These are phyloP conservation scores for Lepidurus arcticus DNA, from an alignment of 1,140 invertebrate genomes.

Conservation along the genomic window DNA sequence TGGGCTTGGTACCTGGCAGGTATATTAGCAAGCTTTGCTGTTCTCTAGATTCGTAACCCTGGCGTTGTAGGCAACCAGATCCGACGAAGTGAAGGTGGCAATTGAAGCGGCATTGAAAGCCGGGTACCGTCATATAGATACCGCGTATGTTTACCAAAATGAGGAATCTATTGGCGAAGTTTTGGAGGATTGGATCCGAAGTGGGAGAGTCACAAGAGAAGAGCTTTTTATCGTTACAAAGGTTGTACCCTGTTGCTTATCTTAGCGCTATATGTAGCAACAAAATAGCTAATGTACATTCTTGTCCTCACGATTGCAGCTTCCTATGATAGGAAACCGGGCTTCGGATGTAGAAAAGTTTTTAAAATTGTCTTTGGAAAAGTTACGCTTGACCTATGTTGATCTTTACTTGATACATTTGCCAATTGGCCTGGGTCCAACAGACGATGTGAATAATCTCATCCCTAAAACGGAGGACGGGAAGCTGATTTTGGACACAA, in stretches of 20 bases:
- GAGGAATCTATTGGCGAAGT: constrained; percentile 70
- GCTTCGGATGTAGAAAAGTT: constrained; percentile 64
- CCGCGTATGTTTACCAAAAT: constrained; percentile 73
- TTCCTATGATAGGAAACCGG: constrained; percentile 42
- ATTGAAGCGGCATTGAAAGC: constrained; percentile 56
- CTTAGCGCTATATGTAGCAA: not conserved
- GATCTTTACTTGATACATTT: constrained; percentile 60
- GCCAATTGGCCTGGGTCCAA: constrained; percentile 42
- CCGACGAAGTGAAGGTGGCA: constrained; percentile 62
- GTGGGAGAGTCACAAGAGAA: constrained; percentile 61
- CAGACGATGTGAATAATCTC: constrained; percentile 35
- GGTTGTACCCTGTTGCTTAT: constrained; percentile 44
- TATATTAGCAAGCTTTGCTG: constrained; percentile 1
- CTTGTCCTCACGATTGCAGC: constrained; percentile 36
- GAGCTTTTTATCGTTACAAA: constrained; percentile 79
- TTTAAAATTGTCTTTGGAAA: constrained; percentile 62
- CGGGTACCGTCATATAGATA: constrained; percentile 74
- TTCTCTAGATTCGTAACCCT: not conserved
- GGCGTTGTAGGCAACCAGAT: constrained; percentile 40
- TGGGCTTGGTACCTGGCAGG: constrained; percentile 34
- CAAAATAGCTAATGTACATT: not conserved
- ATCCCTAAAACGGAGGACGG: constrained; percentile 34
- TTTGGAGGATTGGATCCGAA: constrained; percentile 64
- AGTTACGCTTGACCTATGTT: constrained; percentile 69
- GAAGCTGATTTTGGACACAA: constrained; percentile 35